Conservation (phyloP, 2,888 invertebrate genomes). For the Nemotelus pantherinus region DNA sequence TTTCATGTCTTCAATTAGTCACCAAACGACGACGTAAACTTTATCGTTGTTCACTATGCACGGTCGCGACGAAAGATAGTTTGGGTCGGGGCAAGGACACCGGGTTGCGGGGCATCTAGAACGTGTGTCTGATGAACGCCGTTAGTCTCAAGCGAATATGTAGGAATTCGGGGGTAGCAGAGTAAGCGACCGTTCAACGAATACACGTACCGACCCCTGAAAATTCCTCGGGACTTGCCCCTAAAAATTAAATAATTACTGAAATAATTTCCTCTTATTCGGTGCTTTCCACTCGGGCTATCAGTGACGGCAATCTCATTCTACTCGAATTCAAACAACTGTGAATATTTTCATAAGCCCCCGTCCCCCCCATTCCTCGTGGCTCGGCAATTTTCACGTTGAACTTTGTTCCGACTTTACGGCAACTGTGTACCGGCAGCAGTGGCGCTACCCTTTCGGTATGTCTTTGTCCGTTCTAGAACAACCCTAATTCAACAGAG, state of each 20-base stretch:
- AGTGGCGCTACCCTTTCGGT: neutral
- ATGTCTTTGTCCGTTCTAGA: neutral
- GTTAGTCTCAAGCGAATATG: no score
- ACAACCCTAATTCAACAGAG: constrained; percentile 24
- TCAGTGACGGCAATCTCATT: constrained; percentile 35
- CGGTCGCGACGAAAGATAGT: no score
- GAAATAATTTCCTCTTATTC: constrained; percentile 49
- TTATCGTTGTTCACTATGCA: neutral
- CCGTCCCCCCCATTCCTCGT: neutral
- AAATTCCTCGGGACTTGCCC: constrained; percentile 42
- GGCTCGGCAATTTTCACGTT: constrained; percentile 3
- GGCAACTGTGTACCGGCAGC: neutral
- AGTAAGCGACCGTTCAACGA: no score
- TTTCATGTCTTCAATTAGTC: constrained; percentile 40
- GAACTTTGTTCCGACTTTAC: neutral
- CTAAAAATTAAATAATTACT: constrained; percentile 49
- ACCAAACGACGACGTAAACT: constrained; percentile 23
- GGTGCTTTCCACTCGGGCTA: constrained; percentile 44
- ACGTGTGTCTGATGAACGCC: no score
- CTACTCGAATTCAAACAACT: constrained; percentile 29
- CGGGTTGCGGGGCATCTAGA: no score
- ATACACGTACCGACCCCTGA: no score
- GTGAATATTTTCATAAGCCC: neutral
- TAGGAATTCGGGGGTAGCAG: no score
- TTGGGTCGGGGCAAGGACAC: no score